A percentile compares a stretch with the other conserved stretches of the same genome.
phyloP scores from a whole-genome alignment of 2,113 vertebrate genomes.

The Coreoperca whiteheadi region DNA sequence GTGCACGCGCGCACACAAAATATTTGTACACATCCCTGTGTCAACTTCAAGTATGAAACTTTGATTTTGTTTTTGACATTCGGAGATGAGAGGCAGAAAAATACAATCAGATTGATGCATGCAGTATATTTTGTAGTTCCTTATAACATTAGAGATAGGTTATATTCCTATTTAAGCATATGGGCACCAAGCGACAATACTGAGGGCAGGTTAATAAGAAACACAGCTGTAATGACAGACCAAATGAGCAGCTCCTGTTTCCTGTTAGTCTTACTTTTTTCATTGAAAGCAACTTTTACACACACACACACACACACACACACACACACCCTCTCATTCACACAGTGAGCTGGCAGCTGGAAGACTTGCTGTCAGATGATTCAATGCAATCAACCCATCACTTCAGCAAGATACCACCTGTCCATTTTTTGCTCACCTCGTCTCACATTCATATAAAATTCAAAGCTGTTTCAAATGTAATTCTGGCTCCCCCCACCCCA shows the following conservation, averaged over 20 bases:
- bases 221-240: not conserved
- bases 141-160: not conserved
- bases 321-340: constrained; percentile 28
- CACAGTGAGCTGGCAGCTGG: constrained; percentile 52
- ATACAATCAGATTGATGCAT: constrained; percentile 1
- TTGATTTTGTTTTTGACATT: too few species aligned
- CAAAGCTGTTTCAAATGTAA: constrained; percentile 52
- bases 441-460: constrained; percentile 62
- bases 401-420: constrained; percentile 49
- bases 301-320: constrained; percentile 2
- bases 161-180: not conserved
- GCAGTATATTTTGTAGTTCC: not conserved
- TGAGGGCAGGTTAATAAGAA: not conserved
- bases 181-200: not conserved
- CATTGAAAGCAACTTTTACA: not conserved
- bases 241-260: constrained; percentile 1
- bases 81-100: too few species aligned
- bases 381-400: constrained; percentile 65
- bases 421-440: constrained; percentile 57
- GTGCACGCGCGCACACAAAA: constrained; percentile 27
- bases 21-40: not conserved
- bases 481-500: constrained; percentile 12
- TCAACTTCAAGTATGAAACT: constrained; percentile 27
- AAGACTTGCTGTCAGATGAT: constrained; percentile 59
- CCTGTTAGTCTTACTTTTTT: constrained; percentile 10